phyloP scores from a whole-genome alignment of 2,113 vertebrate genomes.

The Malaclemys terrapin region DNA sequence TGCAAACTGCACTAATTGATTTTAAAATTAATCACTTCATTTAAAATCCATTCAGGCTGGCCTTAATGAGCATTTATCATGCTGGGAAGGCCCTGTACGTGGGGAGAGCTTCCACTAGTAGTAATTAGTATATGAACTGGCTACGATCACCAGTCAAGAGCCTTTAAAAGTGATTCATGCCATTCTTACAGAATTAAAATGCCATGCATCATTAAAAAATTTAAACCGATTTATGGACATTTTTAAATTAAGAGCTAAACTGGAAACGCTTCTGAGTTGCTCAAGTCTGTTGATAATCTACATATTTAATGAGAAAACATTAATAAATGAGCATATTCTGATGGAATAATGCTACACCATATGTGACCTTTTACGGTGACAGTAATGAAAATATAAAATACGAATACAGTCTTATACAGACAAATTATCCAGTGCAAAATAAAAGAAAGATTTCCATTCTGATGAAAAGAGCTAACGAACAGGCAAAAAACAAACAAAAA shows the following conservation, averaged over 20 bases:
- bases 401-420: background rate
- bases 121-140: conserved; percentile 56
- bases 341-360: background rate
- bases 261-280: background rate
- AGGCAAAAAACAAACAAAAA: background rate
- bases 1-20: conserved; percentile 54
- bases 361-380: background rate
- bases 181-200: conserved; percentile 39
- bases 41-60: conserved; percentile 57
- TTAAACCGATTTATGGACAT: conserved; percentile 46
- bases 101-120: conserved; percentile 14
- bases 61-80: conserved; percentile 46
- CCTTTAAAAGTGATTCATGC: conserved; percentile 37
- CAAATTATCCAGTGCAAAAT: background rate
- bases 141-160: background rate
- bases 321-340: background rate
- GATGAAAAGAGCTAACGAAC: background rate
- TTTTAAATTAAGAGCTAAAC: conserved; percentile 1
- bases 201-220: conserved; percentile 50
- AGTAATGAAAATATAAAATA: background rate
- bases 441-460: background rate
- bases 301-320: background rate
- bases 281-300: background rate
- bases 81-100: conserved; percentile 21
- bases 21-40: conserved; percentile 65